Percentiles rank a stretch among this genome's conserved stretches.
Evolutionary conservation across 2,888 invertebrate genomes (phyloP).

Genomic region (Platerodrilus igneus): DNA sequence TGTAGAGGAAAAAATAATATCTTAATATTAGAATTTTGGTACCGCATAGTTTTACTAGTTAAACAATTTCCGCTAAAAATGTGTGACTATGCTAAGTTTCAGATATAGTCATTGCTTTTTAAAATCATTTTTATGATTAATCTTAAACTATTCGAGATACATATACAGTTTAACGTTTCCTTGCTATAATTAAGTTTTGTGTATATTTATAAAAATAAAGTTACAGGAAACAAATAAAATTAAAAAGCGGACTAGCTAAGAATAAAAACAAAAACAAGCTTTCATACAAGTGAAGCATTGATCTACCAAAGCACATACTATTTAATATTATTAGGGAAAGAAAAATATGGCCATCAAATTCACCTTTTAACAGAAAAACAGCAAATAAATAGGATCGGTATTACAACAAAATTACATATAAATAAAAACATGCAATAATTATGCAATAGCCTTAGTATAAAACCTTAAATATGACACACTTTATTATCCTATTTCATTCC

Average conservation of each 20-base stretch:
- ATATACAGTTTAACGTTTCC: constrained; percentile 27
- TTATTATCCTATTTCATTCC: constrained; percentile 14
- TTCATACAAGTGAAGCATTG: constrained; percentile 1
- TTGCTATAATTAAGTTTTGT: constrained; percentile 19
- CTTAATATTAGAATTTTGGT: too few relatives aligned
- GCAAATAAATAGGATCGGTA: constrained; percentile 23
- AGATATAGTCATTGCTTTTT: too few relatives aligned
- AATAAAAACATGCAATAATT: constrained; percentile 26
- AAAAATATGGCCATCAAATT: constrained; percentile 43
- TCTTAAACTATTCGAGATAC: constrained; percentile 29
- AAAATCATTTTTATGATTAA: constrained; percentile 41
- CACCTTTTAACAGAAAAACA: constrained; percentile 33
- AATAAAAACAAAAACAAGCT: constrained; percentile 20
- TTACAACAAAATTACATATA: constrained; percentile 32
- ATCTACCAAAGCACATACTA: constrained; percentile 10
- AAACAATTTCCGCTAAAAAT: too few relatives aligned
- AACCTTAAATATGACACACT: constrained; percentile 22
- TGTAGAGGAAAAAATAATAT: too few relatives aligned
- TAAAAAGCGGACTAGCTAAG: constrained; percentile 18
- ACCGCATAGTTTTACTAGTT: too few relatives aligned
- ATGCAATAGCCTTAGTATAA: constrained; percentile 20
- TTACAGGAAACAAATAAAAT: constrained; percentile 20
- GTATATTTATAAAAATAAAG: constrained; percentile 9
- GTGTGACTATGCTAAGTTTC: too few relatives aligned
- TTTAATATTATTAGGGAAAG: constrained; percentile 17